Base-by-base conservation (phyloP, 2,797 vertebrate species). In the Distichodus sexfasciatus region DNA sequence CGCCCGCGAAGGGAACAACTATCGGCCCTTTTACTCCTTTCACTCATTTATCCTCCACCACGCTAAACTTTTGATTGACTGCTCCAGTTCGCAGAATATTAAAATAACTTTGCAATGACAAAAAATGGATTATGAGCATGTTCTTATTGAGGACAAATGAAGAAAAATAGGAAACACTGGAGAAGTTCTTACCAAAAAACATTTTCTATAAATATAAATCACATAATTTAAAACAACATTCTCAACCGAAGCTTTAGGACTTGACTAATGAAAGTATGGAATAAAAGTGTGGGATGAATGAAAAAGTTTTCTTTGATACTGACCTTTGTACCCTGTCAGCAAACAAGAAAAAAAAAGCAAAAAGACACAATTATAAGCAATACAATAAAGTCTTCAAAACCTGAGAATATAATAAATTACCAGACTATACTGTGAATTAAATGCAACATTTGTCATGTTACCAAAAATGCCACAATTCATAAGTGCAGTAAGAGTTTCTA, bases 291-390 rank as follows among this genome's bases (percentile, higher is more conserved):
- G n/a, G n/a, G n/a, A n/a, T n/a, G n/a, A n/a, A n/a, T n/a, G n/a
- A n/a, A n/a, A n/a, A 85, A 24, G 12, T 14, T 94, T 95, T 93
- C 84, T 88, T 89, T 91, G 89, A 91, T 92, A 98, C 94, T 96
- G 94, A 93, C 95, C 95, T 98, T 98, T 93, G 95, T 93, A 93
- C 93, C 96, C 96, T 97, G 94, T 88, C 91, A 91, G 44, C 0
- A 6, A 94, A 11, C 26, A 15, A 40, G 19, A 36, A 0, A 17
- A 9, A 26, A 1, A 40, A 61, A 59, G 12, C n/a, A 61, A 65
- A 0, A n/a, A 28, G 41, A 46, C 38, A 26, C 29, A 24, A 46
- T 47, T 15, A 28, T 6, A 14, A 8, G 21, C n/a, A 55, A 55
- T 0, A 29, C 9, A 10, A 5, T 4, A 10, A 61, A 61, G 0